Percentiles rank a stretch among this genome's conserved stretches.
These are phyloP conservation scores for Dermatophagoides farinae DNA, from an alignment of 1,140 invertebrate species.

Conservation along the genomic window DNA sequence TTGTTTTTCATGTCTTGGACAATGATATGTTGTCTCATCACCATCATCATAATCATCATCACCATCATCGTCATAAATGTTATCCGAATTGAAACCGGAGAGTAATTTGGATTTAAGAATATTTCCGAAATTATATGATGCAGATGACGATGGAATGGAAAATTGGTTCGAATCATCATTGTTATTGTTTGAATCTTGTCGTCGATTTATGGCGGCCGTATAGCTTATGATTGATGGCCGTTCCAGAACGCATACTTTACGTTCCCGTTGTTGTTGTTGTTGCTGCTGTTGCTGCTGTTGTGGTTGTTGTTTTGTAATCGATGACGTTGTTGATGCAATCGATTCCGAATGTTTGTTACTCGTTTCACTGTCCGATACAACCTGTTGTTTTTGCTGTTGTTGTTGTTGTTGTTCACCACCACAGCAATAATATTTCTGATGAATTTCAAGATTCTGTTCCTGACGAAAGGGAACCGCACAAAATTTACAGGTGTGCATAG, in stretches of 20 bases:
- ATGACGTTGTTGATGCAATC: background rate
- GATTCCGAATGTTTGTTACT: background rate
- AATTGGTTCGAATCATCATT: background rate
- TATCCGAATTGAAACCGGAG: background rate
- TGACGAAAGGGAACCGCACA: slow-evolving; percentile 43
- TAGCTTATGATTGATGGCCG: background rate
- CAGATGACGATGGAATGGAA: background rate
- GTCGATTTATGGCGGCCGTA: background rate
- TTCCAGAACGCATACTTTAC: background rate
- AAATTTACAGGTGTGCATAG: slow-evolving; percentile 12
- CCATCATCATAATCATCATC: no score
- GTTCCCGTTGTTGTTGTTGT: background rate
- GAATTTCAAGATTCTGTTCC: slow-evolving; percentile 43
- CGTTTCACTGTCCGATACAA: background rate
- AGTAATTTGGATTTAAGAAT: slow-evolving; percentile 21
- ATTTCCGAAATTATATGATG: slow-evolving; percentile 9
- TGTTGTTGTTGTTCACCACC: slow-evolving; percentile 19
- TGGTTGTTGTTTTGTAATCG: background rate
- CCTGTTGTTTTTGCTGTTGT: background rate
- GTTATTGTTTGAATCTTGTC: background rate
- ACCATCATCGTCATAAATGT: no score
- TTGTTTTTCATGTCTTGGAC: no score
- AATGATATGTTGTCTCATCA: background rate
- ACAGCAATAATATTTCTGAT: slow-evolving; percentile 45
- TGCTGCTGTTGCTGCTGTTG: background rate